phyloP scores from a whole-genome alignment of 2,888 invertebrate genomes.

The Oasisia sp. region DNA sequence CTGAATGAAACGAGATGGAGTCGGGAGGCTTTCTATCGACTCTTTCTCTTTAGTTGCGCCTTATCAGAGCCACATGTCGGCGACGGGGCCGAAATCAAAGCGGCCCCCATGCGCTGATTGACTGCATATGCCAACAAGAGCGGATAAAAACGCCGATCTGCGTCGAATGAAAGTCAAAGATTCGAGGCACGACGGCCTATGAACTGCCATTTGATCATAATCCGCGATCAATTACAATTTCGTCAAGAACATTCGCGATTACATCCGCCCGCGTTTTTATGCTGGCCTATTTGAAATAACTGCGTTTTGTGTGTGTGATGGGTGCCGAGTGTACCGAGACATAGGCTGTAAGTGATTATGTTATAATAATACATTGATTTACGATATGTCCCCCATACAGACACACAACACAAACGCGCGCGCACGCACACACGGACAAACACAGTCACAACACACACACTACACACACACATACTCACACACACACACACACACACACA shows the following conservation, averaged over 20 bases:
- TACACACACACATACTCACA: not conserved
- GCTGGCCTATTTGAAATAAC: not conserved
- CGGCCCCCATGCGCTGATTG: not conserved
- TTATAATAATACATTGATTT: not conserved
- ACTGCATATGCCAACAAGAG: slow-evolving; percentile 13
- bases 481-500: not conserved
- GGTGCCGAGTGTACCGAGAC: not conserved
- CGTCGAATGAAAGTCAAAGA: slow-evolving; percentile 6
- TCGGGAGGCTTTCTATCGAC: not conserved
- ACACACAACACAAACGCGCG: not conserved
- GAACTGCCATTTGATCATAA: slow-evolving; percentile 13
- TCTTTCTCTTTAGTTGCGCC: not conserved
- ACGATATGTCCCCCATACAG: too few relatives aligned
- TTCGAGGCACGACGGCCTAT: slow-evolving; percentile 1
- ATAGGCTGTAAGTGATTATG: not conserved
- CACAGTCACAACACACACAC: not conserved
- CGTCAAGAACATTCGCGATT: not conserved
- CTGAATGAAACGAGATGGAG: too few relatives aligned
- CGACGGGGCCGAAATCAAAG: not conserved
- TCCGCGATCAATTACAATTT: slow-evolving; percentile 17
- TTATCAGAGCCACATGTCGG: slow-evolving; percentile 7
- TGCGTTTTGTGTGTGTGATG: not conserved
- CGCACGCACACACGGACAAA: not conserved
- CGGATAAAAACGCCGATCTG: slow-evolving; percentile 17
- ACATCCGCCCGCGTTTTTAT: slow-evolving; percentile 1